Conservation (phyloP, 2,113 vertebrate species). For the Hippoglossus stenolepis region DNA sequence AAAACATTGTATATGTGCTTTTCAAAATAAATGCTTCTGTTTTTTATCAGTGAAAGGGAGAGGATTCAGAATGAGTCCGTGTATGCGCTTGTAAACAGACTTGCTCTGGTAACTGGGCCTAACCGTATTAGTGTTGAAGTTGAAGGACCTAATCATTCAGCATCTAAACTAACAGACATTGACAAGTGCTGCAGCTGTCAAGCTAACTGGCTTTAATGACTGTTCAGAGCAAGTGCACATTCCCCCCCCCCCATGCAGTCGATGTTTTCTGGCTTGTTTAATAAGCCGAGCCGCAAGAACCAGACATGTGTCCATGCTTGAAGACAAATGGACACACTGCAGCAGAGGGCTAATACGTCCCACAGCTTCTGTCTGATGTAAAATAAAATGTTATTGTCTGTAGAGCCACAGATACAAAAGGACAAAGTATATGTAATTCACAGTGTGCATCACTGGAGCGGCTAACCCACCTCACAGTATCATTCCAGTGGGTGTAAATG, state of each 20-base stretch:
- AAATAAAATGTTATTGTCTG: background rate
- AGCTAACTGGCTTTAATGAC: conserved; percentile 32
- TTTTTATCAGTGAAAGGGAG: background rate
- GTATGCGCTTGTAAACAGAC: background rate
- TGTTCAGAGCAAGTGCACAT: conserved; percentile 38
- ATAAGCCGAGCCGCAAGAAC: background rate
- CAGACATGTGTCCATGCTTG: conserved; percentile 11
- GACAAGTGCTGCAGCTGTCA: conserved; percentile 37
- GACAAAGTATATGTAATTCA: background rate
- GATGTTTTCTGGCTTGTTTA: conserved; percentile 27
- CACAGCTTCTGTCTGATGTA: background rate
- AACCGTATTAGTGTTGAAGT: background rate
- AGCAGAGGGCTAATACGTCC: conserved; percentile 22
- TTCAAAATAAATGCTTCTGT: too few relatives aligned
- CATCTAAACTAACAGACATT: conserved; percentile 45
- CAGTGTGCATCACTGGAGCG: background rate
- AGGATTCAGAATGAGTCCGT: background rate
- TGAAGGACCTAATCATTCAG: conserved; percentile 19
- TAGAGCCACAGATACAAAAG: background rate
- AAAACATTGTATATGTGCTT: too few relatives aligned
- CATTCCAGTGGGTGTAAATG: background rate
- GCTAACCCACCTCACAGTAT: background rate
- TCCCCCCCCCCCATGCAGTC: background rate
- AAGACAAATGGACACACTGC: conserved; percentile 10
- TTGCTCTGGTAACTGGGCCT: conserved; percentile 9